Evolutionary conservation across 2,113 vertebrate species (phyloP), one percentile per base, ranked within the genome.

Genomic region (Elgaria multicarinata): DNA sequence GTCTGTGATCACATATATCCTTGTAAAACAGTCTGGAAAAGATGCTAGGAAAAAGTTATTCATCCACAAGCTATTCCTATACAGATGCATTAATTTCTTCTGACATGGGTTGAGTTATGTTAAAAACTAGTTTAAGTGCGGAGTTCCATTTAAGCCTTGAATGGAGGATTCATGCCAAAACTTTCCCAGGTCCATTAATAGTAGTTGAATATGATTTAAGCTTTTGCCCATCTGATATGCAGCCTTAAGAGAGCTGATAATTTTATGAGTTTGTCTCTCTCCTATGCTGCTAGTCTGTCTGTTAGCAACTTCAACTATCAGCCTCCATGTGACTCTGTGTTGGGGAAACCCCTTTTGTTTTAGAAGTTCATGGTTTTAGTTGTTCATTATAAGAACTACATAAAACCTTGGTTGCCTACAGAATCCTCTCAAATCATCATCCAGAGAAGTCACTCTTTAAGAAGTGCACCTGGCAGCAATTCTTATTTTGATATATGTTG

Each of bases 191-290:
- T n/a, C 12, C 58, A 83, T 44, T 39, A 44, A 53, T 28, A 62
- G 13, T 36, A 26, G 36, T 26, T 85, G 83, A 53, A 72, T 36
- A 72, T 8, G 33, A 12, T 67, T 85, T 55, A 6, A 42, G 18
- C 16, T 72, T 72, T 58, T 80, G 74, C 24, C 93, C 55, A 64
- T 89, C 44, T 89, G 46, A 22, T 75, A 87, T 14, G 7, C 39
- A 33, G 31, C 28, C 36, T 62, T 81, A 62, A 62, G 20, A 55
- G 53, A 81, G 39, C 79, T 62, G 62, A 83, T n/a, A 42, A 66
- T 83, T 3, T 8, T 42, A 39, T 46, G 62, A 67, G 39, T 33
- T 18, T 9, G 39, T 46, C 3, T 69, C 42, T 14, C 26, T 33
- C 3, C 39, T 18, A 20, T 33, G 62, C 39, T 67, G 82, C 28